Conservation (phyloP, 2,113 vertebrate genomes). For the Cheirogaleus medius region DNA sequence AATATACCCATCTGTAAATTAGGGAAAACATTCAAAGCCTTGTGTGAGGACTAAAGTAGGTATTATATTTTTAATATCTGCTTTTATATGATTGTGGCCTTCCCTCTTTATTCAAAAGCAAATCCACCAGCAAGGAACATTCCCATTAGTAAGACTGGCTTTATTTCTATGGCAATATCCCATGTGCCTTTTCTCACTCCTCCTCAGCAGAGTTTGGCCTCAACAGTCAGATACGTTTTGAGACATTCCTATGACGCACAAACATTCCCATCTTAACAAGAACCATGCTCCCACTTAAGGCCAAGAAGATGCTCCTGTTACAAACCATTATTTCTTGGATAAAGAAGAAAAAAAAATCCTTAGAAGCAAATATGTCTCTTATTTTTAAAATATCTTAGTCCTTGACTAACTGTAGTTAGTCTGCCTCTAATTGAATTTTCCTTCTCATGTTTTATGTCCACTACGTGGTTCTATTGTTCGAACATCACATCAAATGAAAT, state of each 20-base stretch:
- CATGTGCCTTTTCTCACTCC: constrained; percentile 25
- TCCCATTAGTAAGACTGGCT: background rate
- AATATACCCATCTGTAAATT: background rate
- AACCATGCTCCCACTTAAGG: constrained; percentile 45
- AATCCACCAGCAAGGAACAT: background rate
- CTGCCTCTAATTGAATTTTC: constrained; percentile 81
- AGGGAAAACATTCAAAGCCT: background rate
- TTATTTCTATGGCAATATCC: background rate
- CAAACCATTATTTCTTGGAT: constrained; percentile 57
- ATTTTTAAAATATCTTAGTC: constrained; percentile 72
- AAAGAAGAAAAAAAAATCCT: constrained; percentile 52
- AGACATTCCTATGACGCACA: background rate
- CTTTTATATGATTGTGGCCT: background rate
- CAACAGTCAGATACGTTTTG: constrained; percentile 38
- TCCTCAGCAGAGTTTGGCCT: background rate
- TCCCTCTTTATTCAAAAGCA: background rate
- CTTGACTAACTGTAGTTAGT: constrained; percentile 44
- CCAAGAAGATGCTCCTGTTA: constrained; percentile 73
- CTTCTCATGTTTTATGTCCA: constrained; percentile 75
- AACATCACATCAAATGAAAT: constrained; percentile 78
- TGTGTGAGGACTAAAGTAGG: background rate
- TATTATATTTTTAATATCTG: background rate
- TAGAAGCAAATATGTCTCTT: background rate
- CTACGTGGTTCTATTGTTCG: constrained; percentile 65
- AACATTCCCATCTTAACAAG: constrained; percentile 40